Percentiles rank a stretch among this genome's conserved stretches.
Evolutionary conservation across 1,140 invertebrate species (phyloP).

Genomic region (Papilio polytes): DNA sequence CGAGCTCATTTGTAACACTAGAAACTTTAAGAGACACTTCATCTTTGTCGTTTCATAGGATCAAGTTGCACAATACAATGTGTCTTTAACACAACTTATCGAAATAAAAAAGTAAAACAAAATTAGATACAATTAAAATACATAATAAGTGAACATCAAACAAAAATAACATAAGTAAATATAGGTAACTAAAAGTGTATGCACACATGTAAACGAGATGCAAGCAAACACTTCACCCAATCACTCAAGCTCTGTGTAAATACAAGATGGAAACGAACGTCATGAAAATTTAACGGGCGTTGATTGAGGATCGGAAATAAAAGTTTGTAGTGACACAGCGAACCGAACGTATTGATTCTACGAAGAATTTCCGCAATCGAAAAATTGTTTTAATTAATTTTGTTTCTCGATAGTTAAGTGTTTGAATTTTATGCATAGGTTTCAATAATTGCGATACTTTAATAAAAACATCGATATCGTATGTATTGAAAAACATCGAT

Average conservation of each 20-base stretch:
- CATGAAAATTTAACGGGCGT: slow-evolving; percentile 13
- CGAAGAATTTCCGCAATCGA: neutral
- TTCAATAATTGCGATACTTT: neutral
- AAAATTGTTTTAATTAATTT: slow-evolving; percentile 1
- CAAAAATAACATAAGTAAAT: neutral
- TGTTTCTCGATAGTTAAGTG: neutral
- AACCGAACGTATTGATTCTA: slow-evolving; percentile 11
- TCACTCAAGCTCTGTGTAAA: slow-evolving; percentile 20
- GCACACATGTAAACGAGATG: slow-evolving; percentile 12
- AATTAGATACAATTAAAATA: no score
- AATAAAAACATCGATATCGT: neutral
- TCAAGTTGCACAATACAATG: neutral
- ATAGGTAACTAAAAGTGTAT: slow-evolving; percentile 7
- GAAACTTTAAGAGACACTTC: neutral
- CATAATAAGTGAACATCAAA: neutral
- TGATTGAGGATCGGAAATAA: slow-evolving; percentile 18
- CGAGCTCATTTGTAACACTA: neutral
- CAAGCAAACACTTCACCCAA: slow-evolving; percentile 26
- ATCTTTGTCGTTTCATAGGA: neutral
- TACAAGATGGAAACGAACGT: slow-evolving; percentile 23
- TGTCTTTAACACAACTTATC: no score
- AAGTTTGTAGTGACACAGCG: slow-evolving; percentile 17
- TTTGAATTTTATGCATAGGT: neutral
- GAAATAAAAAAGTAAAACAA: neutral
- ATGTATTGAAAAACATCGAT: neutral